Conservation (phyloP, 92 coral and sea anemone species). For the Palythoa heliodiscus region DNA sequence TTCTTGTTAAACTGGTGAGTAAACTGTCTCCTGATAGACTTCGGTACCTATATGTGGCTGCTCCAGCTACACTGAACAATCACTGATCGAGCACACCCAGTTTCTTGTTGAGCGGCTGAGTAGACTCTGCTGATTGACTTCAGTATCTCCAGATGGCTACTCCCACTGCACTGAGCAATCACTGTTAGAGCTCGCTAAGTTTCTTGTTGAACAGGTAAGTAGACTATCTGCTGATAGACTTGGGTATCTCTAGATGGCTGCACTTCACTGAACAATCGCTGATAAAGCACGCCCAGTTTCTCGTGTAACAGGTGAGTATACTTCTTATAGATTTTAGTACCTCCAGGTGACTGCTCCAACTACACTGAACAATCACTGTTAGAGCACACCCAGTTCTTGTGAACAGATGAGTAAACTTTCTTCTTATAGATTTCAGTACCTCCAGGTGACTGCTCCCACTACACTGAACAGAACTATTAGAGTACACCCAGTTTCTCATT, state of each 20-base stretch:
- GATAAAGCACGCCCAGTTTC: slow-evolving; percentile 89
- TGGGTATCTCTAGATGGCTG: slow-evolving; percentile 37
- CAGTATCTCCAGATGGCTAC: slow-evolving; percentile 54
- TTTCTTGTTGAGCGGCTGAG: slow-evolving; percentile 95
- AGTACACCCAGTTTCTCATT: slow-evolving; percentile 93
- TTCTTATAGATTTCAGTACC: slow-evolving; percentile 82
- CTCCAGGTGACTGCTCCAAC: slow-evolving; percentile 67
- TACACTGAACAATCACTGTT: slow-evolving; percentile 88
- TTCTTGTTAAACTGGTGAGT: slow-evolving; percentile 94
- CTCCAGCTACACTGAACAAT: slow-evolving; percentile 79
- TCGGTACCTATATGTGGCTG: slow-evolving; percentile 48
- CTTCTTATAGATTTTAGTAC: slow-evolving; percentile 75
- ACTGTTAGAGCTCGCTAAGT: slow-evolving; percentile 86
- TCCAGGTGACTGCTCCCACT: slow-evolving; percentile 65
- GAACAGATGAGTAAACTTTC: slow-evolving; percentile 72
- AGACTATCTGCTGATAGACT: slow-evolving; percentile 50
- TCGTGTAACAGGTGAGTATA: slow-evolving; percentile 84
- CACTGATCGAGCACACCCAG: slow-evolving; percentile 90
- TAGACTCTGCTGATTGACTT: neutral
- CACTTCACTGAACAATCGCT: slow-evolving; percentile 2
- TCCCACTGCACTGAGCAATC: slow-evolving; percentile 82
- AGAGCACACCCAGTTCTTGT: slow-evolving; percentile 96
- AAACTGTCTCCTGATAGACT: neutral
- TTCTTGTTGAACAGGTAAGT: slow-evolving; percentile 86
- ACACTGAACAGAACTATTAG: slow-evolving; percentile 94